Conservation (phyloP, 2,797 vertebrate genomes). For the Tarsius wallacei region DNA sequence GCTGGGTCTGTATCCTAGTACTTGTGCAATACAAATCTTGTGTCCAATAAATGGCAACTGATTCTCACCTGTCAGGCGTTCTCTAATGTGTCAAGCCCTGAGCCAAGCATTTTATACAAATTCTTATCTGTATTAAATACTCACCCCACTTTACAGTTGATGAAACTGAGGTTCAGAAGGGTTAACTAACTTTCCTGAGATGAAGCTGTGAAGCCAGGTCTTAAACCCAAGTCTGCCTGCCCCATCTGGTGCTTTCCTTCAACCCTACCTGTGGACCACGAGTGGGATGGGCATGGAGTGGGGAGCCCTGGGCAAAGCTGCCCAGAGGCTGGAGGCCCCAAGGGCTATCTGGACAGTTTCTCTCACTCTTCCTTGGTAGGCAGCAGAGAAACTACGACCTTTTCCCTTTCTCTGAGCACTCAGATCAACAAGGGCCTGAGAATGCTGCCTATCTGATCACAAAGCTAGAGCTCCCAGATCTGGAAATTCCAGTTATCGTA, state of each 20-base stretch:
- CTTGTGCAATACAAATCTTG: not conserved
- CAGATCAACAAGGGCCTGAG: not conserved
- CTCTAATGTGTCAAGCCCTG: constrained; percentile 17
- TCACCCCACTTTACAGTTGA: constrained; percentile 1
- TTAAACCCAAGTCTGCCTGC: not conserved
- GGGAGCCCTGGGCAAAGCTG: not conserved
- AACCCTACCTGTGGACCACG: not conserved
- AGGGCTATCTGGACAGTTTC: not conserved
- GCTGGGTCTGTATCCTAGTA: not conserved
- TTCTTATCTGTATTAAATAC: constrained; percentile 14
- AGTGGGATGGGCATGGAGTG: not conserved
- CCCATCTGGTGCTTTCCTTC: not conserved
- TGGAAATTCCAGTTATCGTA: constrained; percentile 68
- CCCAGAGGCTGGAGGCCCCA: not conserved
- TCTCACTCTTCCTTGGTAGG: not conserved
- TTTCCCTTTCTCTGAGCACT: constrained; percentile 47
- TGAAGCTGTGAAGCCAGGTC: not conserved
- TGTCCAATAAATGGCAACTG: not conserved
- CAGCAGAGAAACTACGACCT: not conserved
- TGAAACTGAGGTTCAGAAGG: not conserved
- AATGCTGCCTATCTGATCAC: constrained; percentile 71
- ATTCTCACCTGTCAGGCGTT: constrained; percentile 3
- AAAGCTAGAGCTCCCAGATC: constrained; percentile 59
- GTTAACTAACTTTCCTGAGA: not conserved
- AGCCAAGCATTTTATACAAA: not conserved